A percentile compares a stretch with the other conserved stretches of the same genome.
Evolutionary conservation across 2,113 vertebrate genomes (phyloP).

Genomic region (Sinocyclocheilus rhinocerous): DNA sequence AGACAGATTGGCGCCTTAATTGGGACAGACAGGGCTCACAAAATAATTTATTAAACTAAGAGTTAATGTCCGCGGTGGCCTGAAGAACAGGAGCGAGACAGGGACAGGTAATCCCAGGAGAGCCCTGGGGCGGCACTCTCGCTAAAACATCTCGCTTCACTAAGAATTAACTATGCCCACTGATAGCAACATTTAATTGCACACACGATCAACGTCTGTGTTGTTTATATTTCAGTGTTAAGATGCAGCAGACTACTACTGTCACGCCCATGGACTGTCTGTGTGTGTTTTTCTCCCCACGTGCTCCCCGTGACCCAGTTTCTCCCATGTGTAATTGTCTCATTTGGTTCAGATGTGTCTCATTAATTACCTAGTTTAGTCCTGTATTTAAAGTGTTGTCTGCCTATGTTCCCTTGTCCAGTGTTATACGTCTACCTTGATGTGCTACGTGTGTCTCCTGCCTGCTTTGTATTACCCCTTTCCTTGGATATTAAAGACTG

Average conservation of each 20-base stretch:
- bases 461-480: too few relatives aligned
- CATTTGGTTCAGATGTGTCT: too few relatives aligned
- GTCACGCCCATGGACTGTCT: too few relatives aligned
- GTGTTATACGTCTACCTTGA: too few relatives aligned
- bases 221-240: not conserved
- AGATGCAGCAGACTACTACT: not conserved
- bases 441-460: too few relatives aligned
- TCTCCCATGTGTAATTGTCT: too few relatives aligned
- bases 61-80: slow-evolving; percentile 36
- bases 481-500: too few relatives aligned
- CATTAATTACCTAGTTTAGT: too few relatives aligned
- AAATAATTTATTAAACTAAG: slow-evolving; percentile 48
- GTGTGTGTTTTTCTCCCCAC: too few relatives aligned
- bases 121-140: not conserved
- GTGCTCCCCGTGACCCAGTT: too few relatives aligned
- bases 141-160: not conserved
- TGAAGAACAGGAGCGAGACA: slow-evolving; percentile 2
- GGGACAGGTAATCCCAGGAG: not conserved
- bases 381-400: too few relatives aligned
- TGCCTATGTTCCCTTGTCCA: too few relatives aligned
- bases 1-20: slow-evolving; percentile 43
- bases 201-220: not conserved
- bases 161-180: not conserved
- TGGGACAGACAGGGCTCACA: slow-evolving; percentile 42
- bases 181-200: not conserved